phyloP scores from a whole-genome alignment of 2,113 vertebrate genomes.

The Anhinga anhinga region DNA sequence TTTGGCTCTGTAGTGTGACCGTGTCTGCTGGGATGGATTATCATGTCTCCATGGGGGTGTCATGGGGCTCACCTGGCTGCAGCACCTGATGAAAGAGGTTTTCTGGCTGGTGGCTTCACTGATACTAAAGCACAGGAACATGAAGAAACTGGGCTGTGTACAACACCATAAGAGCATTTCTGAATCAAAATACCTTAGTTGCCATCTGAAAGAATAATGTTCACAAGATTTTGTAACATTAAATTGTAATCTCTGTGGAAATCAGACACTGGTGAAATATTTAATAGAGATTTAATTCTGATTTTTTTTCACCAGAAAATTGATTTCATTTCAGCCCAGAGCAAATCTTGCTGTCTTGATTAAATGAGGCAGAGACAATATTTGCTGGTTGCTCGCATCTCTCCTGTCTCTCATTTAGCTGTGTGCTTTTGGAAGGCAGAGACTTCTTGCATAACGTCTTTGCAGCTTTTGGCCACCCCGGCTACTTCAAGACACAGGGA shows the following conservation, averaged over 20 bases:
- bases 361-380: not conserved
- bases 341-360: not conserved
- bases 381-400: not conserved
- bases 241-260: not conserved
- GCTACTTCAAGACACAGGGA: not conserved
- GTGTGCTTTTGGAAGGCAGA: not conserved
- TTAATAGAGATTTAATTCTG: conserved; percentile 27
- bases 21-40: not conserved
- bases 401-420: not conserved
- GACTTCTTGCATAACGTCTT: not conserved
- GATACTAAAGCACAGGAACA: not conserved
- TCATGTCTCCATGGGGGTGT: not conserved
- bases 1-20: not conserved
- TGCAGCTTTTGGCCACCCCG: not conserved
- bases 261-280: not conserved
- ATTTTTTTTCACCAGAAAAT: not conserved
- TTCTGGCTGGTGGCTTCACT: not conserved
- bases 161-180: not conserved
- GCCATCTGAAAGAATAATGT: not conserved
- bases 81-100: not conserved
- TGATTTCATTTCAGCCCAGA: conserved; percentile 22
- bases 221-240: not conserved
- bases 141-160: not conserved
- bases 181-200: not conserved
- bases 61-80: not conserved